A percentile compares a stretch with the other conserved stretches of the same genome.
Conservation (phyloP, 92 coral and sea anemone genomes). For the Phenganax marumi region DNA sequence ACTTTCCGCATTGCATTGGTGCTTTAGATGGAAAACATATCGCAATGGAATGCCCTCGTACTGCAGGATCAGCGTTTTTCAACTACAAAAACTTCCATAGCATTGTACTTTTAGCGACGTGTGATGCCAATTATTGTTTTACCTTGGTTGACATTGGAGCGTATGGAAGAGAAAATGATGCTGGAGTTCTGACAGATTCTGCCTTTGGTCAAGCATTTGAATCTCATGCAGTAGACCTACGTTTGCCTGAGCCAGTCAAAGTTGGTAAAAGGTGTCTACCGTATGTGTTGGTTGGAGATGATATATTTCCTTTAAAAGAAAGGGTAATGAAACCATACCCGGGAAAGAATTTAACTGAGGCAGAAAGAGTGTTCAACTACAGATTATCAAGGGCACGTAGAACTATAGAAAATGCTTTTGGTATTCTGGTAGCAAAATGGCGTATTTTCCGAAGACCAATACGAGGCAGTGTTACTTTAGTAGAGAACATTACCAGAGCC, state of each 20-base stretch:
- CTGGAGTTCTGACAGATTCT: constrained; percentile 37
- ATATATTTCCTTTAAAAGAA: constrained; percentile 37
- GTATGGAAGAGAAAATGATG: constrained; percentile 58
- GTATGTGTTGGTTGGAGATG: constrained; percentile 55
- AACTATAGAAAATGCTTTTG: constrained; percentile 14
- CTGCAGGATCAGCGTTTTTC: constrained; percentile 55
- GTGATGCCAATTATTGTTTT: constrained; percentile 64
- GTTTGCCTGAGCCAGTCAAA: constrained; percentile 33
- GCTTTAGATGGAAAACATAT: too few relatives aligned
- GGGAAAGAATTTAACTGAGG: constrained; percentile 1
- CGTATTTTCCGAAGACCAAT: constrained; percentile 7
- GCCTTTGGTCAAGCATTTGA: constrained; percentile 48
- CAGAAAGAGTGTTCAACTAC: constrained; percentile 16
- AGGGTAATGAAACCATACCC: constrained; percentile 13
- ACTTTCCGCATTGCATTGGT: too few relatives aligned
- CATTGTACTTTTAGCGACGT: constrained; percentile 55
- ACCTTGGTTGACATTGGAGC: constrained; percentile 57
- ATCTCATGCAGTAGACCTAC: constrained; percentile 37
- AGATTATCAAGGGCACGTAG: background rate
- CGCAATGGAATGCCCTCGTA: constrained; percentile 59
- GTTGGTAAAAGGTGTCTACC: constrained; percentile 45
- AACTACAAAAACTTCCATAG: constrained; percentile 60
- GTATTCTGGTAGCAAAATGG: constrained; percentile 7
- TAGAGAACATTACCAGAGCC: constrained; percentile 25
- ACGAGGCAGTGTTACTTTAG: constrained; percentile 23